Evolutionary conservation across 2,888 invertebrate species (phyloP).

Genomic region (Coleophora flavipennella): DNA sequence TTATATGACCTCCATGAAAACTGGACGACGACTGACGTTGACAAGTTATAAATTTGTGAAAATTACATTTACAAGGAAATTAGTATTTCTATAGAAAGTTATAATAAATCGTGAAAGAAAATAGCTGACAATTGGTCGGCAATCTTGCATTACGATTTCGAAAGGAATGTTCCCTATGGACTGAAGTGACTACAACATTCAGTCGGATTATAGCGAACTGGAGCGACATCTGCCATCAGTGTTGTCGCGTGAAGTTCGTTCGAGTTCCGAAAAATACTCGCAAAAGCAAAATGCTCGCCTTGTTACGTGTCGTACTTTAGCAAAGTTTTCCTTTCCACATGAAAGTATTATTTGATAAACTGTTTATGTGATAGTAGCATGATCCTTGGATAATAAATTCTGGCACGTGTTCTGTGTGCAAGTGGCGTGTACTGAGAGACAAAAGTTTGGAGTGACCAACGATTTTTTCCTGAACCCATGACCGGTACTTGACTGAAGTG

Average conservation of each 20-base stretch:
- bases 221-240: constrained; percentile 48
- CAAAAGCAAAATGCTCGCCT: constrained; percentile 52
- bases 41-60: too few relatives aligned
- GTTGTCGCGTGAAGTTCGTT: constrained; percentile 43
- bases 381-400: too few relatives aligned
- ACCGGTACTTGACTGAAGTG: constrained; percentile 20
- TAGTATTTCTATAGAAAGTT: too few relatives aligned
- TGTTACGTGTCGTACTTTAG: constrained; percentile 64
- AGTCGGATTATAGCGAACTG: constrained; percentile 27
- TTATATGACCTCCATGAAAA: constrained; percentile 5
- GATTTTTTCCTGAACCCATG: constrained; percentile 14
- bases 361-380: too few relatives aligned
- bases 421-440: too few relatives aligned
- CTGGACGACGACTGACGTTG: constrained; percentile 30
- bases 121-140: constrained; percentile 35
- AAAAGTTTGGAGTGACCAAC: neutral
- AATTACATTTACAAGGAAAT: too few relatives aligned
- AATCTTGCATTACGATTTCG: constrained; percentile 21
- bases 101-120: constrained; percentile 44
- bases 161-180: too few relatives aligned
- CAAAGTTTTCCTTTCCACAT: constrained; percentile 32
- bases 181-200: constrained; percentile 7
- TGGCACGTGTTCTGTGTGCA: too few relatives aligned
- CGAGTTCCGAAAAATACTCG: constrained; percentile 41
- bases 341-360: neutral